Evolutionary conservation across 2,113 vertebrate species (phyloP), one percentile per base, ranked within the genome.

Genomic region (Pimephales promelas): DNA sequence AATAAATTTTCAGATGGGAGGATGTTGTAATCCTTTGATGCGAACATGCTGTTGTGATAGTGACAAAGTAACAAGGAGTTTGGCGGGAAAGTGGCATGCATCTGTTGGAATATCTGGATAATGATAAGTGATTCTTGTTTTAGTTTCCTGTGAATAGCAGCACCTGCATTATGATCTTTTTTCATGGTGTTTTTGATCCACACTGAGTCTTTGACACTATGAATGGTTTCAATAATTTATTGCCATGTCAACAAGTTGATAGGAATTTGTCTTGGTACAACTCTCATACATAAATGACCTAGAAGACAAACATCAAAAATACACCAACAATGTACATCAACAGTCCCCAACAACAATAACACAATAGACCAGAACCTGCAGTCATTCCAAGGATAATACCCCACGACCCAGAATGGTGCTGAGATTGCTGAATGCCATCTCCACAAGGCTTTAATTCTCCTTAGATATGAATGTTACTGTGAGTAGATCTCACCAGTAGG

Each of bases 21-120:
- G 47, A 62, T 83, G 80, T 83, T 71, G 85, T 74, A 72, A 83
- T 77, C 59, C 18, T 83, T 84, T 81, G 66, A 84, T 87, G 62
- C 43, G 31, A 49, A 47, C 61, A 40, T 28, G 68, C 61, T 13
- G 52, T 20, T 43, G 22, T 74, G 74, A 84, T 84, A 75, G 73
- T 22, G 80, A 82, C 61, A 81, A 62, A 36, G 82, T 71, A 79
- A 80, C 24, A 8, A 56, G 57, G 71, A 47, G 61, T 64, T 74
- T 84, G 57, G 52, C 7, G 54, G 16, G 74, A 86, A 84, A 68
- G 82, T 82, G 84, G 34, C 64, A 74, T n/a, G 14, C 56, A 81
- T 85, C 70, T 74, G 71, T 66, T 14, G 45, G 54, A 68, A 83
- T 73, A 70, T 62, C 74, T 57, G 52, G 34, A 79, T 52, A 49